phyloP scores from a whole-genome alignment of 2,113 vertebrate genomes.

The Oreochromis aureus region DNA sequence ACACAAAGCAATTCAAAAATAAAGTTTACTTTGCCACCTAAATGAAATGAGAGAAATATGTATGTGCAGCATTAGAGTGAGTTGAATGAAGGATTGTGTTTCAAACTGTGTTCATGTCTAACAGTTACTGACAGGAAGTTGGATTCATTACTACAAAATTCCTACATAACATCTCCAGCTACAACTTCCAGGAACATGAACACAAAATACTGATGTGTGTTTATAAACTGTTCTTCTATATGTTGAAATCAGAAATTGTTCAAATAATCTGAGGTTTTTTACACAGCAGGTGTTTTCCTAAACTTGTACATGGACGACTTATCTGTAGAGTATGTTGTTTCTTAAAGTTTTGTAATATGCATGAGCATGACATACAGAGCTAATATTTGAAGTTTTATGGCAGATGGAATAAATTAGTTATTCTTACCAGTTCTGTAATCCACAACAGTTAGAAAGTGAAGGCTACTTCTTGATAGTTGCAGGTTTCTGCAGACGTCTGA shows the following conservation, averaged over 20 bases:
- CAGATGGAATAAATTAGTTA: rapidly evolving
- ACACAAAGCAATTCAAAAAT: neutral
- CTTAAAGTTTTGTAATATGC: neutral
- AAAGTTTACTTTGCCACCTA: too few relatives aligned
- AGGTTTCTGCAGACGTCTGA: rapidly evolving
- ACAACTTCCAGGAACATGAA: neutral
- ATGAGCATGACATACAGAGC: neutral
- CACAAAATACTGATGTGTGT: neutral
- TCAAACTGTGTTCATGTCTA: too few relatives aligned
- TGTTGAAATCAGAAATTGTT: neutral
- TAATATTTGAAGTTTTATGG: neutral
- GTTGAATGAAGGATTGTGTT: too few relatives aligned
- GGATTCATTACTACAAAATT: neutral
- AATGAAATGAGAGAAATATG: too few relatives aligned
- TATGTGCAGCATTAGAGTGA: too few relatives aligned
- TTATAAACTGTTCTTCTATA: neutral
- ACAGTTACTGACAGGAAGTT: too few relatives aligned
- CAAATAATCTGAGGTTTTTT: neutral
- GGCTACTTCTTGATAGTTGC: rapidly evolving
- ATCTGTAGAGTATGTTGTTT: too few relatives aligned
- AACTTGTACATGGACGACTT: neutral
- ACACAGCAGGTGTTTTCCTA: neutral
- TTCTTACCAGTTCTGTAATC: neutral
- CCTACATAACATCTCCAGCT: neutral
- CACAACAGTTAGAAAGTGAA: rapidly evolving